Evolutionary conservation across 2,797 vertebrate genomes (phyloP).

Genomic region (Carcharodon carcharias): DNA sequence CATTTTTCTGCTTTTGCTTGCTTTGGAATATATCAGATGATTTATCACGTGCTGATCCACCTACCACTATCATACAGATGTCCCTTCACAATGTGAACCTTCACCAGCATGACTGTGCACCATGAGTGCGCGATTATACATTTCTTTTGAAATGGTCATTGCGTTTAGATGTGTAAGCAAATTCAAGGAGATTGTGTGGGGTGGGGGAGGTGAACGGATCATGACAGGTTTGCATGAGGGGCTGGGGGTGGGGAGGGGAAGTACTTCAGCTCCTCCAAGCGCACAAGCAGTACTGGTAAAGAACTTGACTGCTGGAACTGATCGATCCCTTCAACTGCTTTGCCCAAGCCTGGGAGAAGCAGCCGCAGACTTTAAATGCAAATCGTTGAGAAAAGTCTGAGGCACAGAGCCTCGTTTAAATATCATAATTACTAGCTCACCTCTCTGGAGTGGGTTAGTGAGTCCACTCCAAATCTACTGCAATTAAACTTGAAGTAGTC

Average conservation of each 20-base stretch:
- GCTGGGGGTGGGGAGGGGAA: background rate
- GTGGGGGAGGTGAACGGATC: background rate
- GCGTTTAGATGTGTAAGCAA: background rate
- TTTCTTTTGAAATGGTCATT: background rate
- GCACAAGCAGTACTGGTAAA: background rate
- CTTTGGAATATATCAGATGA: background rate
- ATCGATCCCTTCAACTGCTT: background rate
- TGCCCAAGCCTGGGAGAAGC: background rate
- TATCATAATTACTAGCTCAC: no score
- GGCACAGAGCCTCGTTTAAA: no score
- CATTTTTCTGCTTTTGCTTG: background rate
- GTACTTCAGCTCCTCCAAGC: background rate
- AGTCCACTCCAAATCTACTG: no score
- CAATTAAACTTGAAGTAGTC: no score
- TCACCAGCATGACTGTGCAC: background rate
- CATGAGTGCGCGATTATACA: background rate
- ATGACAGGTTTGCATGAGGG: background rate
- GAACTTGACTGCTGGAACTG: background rate
- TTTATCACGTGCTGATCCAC: background rate
- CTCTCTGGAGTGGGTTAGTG: no score
- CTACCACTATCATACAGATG: background rate
- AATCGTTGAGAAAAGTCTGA: no score
- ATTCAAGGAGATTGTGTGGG: background rate
- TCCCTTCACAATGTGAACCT: background rate
- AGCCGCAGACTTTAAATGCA: no score